phyloP scores from a whole-genome alignment of 2,888 invertebrate genomes.

The Plebejus melissa region DNA sequence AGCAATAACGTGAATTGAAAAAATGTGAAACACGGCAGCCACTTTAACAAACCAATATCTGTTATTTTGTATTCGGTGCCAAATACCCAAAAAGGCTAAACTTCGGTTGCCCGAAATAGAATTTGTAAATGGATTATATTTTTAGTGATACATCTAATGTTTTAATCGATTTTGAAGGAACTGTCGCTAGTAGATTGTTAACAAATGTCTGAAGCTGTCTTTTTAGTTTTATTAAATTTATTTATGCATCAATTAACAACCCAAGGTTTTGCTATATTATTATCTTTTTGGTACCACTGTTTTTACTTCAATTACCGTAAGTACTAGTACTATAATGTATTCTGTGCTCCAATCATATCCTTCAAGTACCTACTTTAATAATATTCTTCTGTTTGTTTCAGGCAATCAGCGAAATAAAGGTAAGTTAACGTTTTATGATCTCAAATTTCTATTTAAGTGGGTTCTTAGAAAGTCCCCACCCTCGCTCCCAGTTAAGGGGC shows the following conservation, averaged over 20 bases:
- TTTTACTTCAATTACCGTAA: too few relatives aligned
- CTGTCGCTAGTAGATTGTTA: too few relatives aligned
- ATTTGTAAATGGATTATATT: background rate
- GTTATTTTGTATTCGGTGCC: constrained; percentile 8
- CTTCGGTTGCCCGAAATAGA: background rate
- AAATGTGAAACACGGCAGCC: background rate
- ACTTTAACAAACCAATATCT: constrained; percentile 13
- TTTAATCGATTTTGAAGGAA: too few relatives aligned
- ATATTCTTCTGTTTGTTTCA: background rate
- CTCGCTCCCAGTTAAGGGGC: constrained; percentile 20
- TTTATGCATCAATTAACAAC: too few relatives aligned
- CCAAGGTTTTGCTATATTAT: too few relatives aligned
- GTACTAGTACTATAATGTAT: too few relatives aligned
- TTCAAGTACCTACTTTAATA: background rate
- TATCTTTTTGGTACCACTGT: too few relatives aligned
- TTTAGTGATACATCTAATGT: background rate
- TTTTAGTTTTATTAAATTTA: too few relatives aligned
- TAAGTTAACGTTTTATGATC: background rate
- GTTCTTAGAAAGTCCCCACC: background rate
- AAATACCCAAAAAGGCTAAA: constrained; percentile 14
- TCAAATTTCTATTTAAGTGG: background rate
- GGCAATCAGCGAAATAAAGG: background rate
- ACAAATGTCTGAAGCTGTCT: too few relatives aligned
- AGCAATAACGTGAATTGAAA: background rate
- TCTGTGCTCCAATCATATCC: too few relatives aligned